These are phyloP conservation scores for Vanessa tameamea DNA, from an alignment of 1,140 invertebrate species.

Conservation along the genomic window DNA sequence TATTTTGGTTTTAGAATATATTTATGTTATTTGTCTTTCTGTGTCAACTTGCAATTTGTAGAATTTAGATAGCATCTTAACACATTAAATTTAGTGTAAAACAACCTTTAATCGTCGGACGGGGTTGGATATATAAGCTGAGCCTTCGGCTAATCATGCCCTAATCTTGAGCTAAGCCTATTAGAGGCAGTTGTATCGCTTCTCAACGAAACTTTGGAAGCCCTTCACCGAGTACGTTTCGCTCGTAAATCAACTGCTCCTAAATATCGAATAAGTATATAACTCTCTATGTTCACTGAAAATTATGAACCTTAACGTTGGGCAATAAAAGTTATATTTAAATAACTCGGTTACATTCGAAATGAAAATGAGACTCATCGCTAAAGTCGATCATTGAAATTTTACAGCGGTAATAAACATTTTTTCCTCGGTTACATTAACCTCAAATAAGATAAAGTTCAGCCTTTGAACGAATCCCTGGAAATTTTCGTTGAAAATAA, in stretches of 20 bases:
- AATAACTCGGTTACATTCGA: neutral
- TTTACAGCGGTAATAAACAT: constrained; percentile 64
- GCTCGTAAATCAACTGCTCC: constrained; percentile 66
- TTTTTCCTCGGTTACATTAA: constrained; percentile 47
- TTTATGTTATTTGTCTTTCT: neutral
- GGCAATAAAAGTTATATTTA: constrained; percentile 24
- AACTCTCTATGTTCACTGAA: constrained; percentile 8
- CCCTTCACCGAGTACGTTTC: constrained; percentile 60
- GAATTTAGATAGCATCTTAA: constrained; percentile 2
- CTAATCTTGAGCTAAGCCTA: constrained; percentile 78
- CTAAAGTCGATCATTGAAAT: constrained; percentile 67
- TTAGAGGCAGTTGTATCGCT: constrained; percentile 78
- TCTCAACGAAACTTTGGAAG: constrained; percentile 79
- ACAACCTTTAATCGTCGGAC: constrained; percentile 67
- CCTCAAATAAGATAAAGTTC: constrained; percentile 34
- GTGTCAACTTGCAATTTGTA: neutral
- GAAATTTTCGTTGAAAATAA: neutral
- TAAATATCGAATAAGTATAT: constrained; percentile 35
- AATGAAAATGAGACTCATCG: constrained; percentile 39
- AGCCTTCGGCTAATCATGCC: constrained; percentile 70
- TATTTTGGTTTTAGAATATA: too few relatives aligned
- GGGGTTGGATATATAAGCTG: constrained; percentile 57
- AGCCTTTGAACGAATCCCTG: constrained; percentile 13
- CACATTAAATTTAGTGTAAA: constrained; percentile 44
- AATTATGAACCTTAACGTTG: constrained; percentile 29